Evolutionary conservation across 2,888 invertebrate genomes (phyloP), one percentile per base, ranked within the genome.

Genomic region (Lepidonotus clava): DNA sequence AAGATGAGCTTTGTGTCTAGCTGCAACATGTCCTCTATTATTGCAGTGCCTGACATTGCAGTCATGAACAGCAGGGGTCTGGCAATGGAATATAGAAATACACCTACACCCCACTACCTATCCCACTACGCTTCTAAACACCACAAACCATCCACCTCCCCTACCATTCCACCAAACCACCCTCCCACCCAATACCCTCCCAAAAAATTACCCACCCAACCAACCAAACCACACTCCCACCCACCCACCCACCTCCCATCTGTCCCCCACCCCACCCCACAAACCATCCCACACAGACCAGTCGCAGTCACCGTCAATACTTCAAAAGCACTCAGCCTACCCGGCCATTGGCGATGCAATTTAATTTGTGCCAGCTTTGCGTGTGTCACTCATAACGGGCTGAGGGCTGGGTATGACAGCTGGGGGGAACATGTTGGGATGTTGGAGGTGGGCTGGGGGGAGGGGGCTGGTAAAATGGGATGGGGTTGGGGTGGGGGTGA

Each of bases 341-440:
- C 36, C 34, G 36, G 21, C 71, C 38, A 71, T 71, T 71, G 71
- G 71, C 71, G 38, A 71, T 38, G 71, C 71, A 71, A 71, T 71
- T 71, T 71, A 71, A 71, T 71, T 71, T 71, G 34, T 38, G 21
- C 71, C 36, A 71, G 71, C 71, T 71, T 71, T 34, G 71, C 71
- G 71, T 71, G 71, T 71, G 71, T 36, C 71, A 34, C 36, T 34
- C 38, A 71, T 71, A 71, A 71, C 71, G 71, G 38, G 36, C 24
- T 34, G n/a, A 71, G 36, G 36, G 71, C 71, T n/a, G 71, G 34
- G 71, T 71, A 36, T 71, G 71, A 71, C 71, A 71, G 71, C 71
- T 71, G 71, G 0, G 38, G 8, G 46, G 46, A 4, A 6, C 34
- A 8, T 71, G 71, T 34, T 1, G 8, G 71, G 6, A 8, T 71